These are phyloP conservation scores for Podiceps cristatus DNA, from an alignment of 2,113 vertebrate species.

Conservation along the genomic window DNA sequence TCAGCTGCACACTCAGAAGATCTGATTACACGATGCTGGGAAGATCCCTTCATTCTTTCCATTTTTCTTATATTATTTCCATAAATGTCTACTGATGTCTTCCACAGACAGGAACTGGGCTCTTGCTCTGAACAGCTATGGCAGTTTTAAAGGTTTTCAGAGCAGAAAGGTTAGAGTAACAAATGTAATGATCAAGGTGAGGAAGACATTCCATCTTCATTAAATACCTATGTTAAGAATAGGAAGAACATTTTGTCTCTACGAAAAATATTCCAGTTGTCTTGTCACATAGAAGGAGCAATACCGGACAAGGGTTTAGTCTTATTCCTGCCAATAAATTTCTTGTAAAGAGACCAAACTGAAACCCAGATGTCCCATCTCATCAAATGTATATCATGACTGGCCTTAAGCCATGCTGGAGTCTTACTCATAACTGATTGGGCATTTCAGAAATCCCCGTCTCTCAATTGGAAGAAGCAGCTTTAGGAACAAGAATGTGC, in stretches of 20 bases:
- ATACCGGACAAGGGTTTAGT: background rate
- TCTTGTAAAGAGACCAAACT: constrained; percentile 18
- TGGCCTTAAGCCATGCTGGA: constrained; percentile 21
- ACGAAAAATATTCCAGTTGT: constrained; percentile 15
- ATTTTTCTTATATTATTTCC: constrained; percentile 1
- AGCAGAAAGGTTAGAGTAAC: background rate
- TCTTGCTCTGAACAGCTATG: background rate
- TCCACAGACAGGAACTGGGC: background rate
- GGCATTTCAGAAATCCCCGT: constrained; percentile 24
- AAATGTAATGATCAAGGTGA: background rate
- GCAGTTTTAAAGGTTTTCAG: background rate
- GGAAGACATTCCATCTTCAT: background rate
- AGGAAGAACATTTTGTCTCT: background rate
- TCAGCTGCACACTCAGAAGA: background rate
- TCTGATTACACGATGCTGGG: background rate
- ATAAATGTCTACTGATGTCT: background rate
- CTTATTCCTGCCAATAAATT: constrained; percentile 31
- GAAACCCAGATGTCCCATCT: constrained; percentile 65
- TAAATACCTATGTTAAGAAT: background rate
- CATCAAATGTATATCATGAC: constrained; percentile 20
- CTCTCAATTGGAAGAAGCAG: constrained; percentile 18
- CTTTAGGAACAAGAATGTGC: background rate
- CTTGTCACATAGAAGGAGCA: background rate
- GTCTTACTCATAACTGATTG: constrained; percentile 16
- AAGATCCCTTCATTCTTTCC: background rate